A percentile compares a stretch with the other conserved stretches of the same genome.
Evolutionary conservation across 2,888 invertebrate genomes (phyloP).

Genomic region (Venustoraphidia nigricollis): DNA sequence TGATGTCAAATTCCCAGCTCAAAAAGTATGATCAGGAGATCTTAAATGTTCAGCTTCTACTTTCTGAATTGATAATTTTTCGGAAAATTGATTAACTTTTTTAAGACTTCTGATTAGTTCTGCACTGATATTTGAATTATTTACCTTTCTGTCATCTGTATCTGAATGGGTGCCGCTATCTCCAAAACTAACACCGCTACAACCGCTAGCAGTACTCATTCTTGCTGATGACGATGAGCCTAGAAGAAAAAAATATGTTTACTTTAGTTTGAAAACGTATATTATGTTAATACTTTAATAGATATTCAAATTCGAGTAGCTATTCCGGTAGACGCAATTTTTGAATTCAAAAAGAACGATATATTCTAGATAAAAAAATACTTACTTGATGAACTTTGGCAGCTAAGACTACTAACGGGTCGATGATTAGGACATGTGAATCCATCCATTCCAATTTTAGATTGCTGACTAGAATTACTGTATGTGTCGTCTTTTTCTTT

Average conservation of each 20-base stretch:
- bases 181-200: slow-evolving; percentile 63
- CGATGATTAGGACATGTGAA: slow-evolving; percentile 24
- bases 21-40: too few species aligned
- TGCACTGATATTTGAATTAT: background rate
- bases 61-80: too few species aligned
- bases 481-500: slow-evolving; percentile 3
- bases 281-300: too few species aligned
- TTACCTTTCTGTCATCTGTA: slow-evolving; percentile 52
- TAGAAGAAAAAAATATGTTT: slow-evolving; percentile 28
- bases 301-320: too few species aligned
- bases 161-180: slow-evolving; percentile 80
- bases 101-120: too few species aligned
- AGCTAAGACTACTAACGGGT: slow-evolving; percentile 51
- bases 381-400: slow-evolving; percentile 49
- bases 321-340: too few species aligned
- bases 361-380: background rate
- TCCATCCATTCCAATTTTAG: slow-evolving; percentile 1
- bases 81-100: too few species aligned
- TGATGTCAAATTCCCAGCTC: too few species aligned
- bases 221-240: slow-evolving; percentile 66
- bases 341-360: too few species aligned
- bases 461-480: slow-evolving; percentile 6
- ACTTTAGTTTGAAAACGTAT: slow-evolving; percentile 4
- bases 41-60: too few species aligned
- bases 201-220: slow-evolving; percentile 57